A percentile compares a stretch with the other conserved stretches of the same genome.
phyloP scores from a whole-genome alignment of 2,888 invertebrate genomes.

The Adelphocoris suturalis region DNA sequence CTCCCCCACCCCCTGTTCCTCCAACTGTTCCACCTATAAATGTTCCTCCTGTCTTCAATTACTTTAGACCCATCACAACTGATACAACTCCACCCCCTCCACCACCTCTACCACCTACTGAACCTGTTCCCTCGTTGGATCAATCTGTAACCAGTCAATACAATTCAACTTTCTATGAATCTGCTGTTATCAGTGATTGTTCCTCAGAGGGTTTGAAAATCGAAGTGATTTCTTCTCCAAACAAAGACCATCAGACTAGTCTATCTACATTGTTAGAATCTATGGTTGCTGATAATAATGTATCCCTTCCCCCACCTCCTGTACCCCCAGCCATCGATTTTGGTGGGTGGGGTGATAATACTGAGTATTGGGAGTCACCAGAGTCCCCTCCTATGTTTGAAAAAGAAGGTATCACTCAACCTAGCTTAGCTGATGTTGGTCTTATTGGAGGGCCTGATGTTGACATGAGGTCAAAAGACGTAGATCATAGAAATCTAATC shows the following conservation, averaged over 20 bases:
- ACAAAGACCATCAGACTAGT: constrained; percentile 51
- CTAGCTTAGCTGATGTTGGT: constrained; percentile 53
- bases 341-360: constrained; percentile 76
- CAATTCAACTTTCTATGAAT: constrained; percentile 46
- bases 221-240: constrained; percentile 72
- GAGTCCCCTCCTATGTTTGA: constrained; percentile 75
- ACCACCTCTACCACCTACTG: constrained; percentile 78
- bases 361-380: constrained; percentile 74
- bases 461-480: constrained; percentile 74
- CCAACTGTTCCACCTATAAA: constrained; percentile 46
- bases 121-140: constrained; percentile 53
- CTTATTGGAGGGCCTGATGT: constrained; percentile 47
- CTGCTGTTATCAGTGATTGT: constrained; percentile 41
- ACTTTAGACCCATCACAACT: constrained; percentile 55
- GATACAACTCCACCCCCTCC: constrained; percentile 78
- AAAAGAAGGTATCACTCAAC: constrained; percentile 73
- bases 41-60: constrained; percentile 56
- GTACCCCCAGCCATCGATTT: constrained; percentile 74
- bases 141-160: background rate
- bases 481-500: constrained; percentile 85
- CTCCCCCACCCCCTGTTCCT: constrained; percentile 30
- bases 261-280: constrained; percentile 70
- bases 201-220: constrained; percentile 72
- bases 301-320: constrained; percentile 78
- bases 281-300: constrained; percentile 59